phyloP scores from a whole-genome alignment of 2,113 vertebrate species.

The Seriola quinqueradiata region DNA sequence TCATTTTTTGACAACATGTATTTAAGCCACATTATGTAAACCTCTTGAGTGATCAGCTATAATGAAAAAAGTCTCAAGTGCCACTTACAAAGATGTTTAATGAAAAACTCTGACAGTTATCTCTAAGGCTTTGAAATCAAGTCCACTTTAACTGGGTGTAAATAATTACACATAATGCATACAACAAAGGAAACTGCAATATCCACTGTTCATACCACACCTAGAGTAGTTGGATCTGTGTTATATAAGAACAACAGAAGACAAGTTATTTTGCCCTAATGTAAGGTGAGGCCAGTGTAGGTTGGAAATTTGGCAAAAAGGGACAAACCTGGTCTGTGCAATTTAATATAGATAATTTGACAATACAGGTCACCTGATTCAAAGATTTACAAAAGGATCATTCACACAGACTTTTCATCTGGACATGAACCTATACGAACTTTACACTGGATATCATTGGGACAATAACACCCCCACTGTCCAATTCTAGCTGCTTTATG shows the following conservation, averaged over 20 bases:
- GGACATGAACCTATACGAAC: not conserved
- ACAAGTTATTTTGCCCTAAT: not conserved
- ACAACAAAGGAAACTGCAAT: not conserved
- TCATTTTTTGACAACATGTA: not conserved
- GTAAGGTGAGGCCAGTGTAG: not conserved
- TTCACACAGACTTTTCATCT: not conserved
- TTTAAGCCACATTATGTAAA: slow-evolving; percentile 11
- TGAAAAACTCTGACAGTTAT: slow-evolving; percentile 15
- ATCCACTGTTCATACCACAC: slow-evolving; percentile 1
- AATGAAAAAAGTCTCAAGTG: slow-evolving; percentile 42
- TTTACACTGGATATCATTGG: not conserved
- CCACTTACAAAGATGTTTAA: slow-evolving; percentile 36
- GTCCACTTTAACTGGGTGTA: slow-evolving; percentile 12
- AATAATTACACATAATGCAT: slow-evolving; percentile 27
- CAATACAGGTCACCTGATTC: not conserved
- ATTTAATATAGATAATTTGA: not conserved
- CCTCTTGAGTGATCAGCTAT: slow-evolving; percentile 18
- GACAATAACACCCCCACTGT: slow-evolving; percentile 5
- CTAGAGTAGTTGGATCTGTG: not conserved
- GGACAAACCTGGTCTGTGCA: not conserved
- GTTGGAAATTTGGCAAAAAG: not conserved
- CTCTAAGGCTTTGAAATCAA: slow-evolving; percentile 34
- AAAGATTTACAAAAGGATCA: not conserved
- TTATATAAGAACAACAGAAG: not conserved
- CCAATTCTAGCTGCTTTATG: slow-evolving; percentile 1